Evolutionary conservation across 2,113 vertebrate genomes (phyloP).

Genomic region (Labrus mixtus): DNA sequence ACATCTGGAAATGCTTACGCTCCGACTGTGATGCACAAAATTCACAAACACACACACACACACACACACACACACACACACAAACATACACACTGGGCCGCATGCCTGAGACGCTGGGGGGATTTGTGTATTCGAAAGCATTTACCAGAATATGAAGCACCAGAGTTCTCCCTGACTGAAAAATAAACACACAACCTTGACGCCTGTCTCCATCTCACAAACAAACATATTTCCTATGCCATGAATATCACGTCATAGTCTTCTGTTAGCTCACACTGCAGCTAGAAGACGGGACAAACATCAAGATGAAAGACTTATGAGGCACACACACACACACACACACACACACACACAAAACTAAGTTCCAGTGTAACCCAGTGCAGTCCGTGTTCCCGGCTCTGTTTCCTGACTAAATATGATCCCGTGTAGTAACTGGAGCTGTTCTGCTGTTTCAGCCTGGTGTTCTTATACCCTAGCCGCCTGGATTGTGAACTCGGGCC

Average conservation of each 20-base stretch:
- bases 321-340: constrained; percentile 16
- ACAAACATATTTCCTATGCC: not conserved
- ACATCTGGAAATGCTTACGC: constrained; percentile 73
- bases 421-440: constrained; percentile 62
- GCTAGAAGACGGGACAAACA: constrained; percentile 13
- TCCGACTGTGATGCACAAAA: constrained; percentile 42
- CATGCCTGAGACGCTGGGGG: constrained; percentile 35
- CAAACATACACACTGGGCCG: constrained; percentile 12
- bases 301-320: constrained; percentile 25
- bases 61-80: constrained; percentile 36
- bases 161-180: constrained; percentile 15
- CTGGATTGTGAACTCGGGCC: constrained; percentile 30
- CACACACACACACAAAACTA: too few species aligned
- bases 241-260: not conserved
- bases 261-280: not conserved
- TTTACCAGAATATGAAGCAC: constrained; percentile 34
- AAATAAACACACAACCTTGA: constrained; percentile 22
- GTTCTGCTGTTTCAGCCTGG: constrained; percentile 17
- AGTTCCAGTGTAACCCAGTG: constrained; percentile 34
- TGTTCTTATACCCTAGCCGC: constrained; percentile 41
- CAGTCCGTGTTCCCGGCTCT: constrained; percentile 34
- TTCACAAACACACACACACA: constrained; percentile 45
- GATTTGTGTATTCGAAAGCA: not conserved
- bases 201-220: not conserved
- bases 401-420: constrained; percentile 67